Base-by-base conservation (phyloP, 1,140 invertebrate genomes). In the Bombus sylvicola region DNA sequence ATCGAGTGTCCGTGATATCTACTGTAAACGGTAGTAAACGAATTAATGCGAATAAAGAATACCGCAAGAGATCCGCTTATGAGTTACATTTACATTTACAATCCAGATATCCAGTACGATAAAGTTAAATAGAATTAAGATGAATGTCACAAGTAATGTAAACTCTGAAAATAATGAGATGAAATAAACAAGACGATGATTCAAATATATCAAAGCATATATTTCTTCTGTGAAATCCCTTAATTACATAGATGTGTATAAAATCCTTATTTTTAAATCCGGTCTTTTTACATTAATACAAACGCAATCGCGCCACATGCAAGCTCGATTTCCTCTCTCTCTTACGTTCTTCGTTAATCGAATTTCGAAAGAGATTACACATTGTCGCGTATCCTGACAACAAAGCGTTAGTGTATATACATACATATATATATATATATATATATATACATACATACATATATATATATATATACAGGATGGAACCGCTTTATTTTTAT, bases 91-190 rank as follows among this genome's bases (percentile, higher is more conserved):
- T 85, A 91, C 84, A 92, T 91, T 89, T 91, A 92, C 88, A 88
- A 90, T 88, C 87, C 90, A 88, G 86, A 88, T 91, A 91, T 88
- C 86, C 87, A 83, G 71, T 88, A 85, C 86, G 78, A 91, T 90
- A 90, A 91, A 72, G 76, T 87, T 83, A 84, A 83, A 86, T 90
- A 90, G 85, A 80, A 85, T 88, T 92, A 90, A 92, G 88, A 92
- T 92, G 86, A 89, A 87, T 92, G 91, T 92, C 90, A 90, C 90
- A 86, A 90, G 73, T 91, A 92, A 91, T 92, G 91, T 92, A 91
- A 88, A 91, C 89, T 69, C 78, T 87, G 76, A 86, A 85, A 90
- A 81, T 78, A 68, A 86, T 75, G 82, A 89, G 79, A 85, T 88
- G 88, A 91, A 92, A 92, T 92, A 91, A 89, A 92, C 76, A 80